phyloP scores from a whole-genome alignment of 2,797 vertebrate species.

The Centropyge bicolor region DNA sequence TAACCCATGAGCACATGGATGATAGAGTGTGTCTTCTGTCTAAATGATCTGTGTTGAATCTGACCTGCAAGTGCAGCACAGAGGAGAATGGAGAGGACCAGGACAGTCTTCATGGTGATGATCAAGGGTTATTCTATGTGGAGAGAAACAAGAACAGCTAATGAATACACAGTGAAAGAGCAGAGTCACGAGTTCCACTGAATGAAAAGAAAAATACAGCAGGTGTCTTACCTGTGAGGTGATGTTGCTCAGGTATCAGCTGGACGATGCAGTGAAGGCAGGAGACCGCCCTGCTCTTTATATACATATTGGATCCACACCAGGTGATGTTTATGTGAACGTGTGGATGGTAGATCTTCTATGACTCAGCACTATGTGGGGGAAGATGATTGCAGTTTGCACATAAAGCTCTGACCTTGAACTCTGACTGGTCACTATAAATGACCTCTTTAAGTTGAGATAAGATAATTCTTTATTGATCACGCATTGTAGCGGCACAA shows the following conservation, averaged over 20 bases:
- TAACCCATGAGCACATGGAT: neutral
- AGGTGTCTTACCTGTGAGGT: constrained; percentile 9
- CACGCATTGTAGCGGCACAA: no score
- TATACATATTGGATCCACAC: constrained; percentile 9
- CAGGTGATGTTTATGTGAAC: neutral
- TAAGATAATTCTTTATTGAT: no score
- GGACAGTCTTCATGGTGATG: constrained; percentile 38
- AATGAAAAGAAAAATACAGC: neutral
- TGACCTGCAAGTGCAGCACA: constrained; percentile 47
- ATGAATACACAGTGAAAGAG: neutral
- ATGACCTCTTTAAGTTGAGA: no score
- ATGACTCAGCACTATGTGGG: neutral
- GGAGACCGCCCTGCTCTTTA: constrained; percentile 13
- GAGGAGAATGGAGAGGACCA: constrained; percentile 33
- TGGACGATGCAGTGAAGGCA: constrained; percentile 25
- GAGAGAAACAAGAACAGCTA: neutral
- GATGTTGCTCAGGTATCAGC: constrained; percentile 21
- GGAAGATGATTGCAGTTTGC: neutral
- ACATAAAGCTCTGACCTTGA: neutral
- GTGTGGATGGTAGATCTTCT: neutral
- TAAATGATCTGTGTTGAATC: neutral
- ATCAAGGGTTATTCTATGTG: neutral
- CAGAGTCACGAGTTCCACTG: neutral
- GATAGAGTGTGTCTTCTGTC: neutral
- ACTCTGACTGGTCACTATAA: no score